Evolutionary conservation across 2,797 vertebrate species (phyloP).

Genomic region (Pelochelys cantorii): DNA sequence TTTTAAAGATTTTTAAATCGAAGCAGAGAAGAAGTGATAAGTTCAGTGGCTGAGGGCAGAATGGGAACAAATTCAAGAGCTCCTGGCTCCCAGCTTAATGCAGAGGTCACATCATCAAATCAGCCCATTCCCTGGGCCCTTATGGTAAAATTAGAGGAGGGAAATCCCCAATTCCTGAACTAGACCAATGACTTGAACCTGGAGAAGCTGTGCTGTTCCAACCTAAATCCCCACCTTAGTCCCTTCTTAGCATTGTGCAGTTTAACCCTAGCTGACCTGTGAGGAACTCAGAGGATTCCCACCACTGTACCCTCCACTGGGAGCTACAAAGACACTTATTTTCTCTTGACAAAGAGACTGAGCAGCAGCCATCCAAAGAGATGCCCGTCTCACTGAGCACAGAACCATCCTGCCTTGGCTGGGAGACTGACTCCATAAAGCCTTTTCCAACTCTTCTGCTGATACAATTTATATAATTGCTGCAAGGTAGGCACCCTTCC

Average conservation of each 20-base stretch:
- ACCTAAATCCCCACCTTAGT: neutral
- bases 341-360: neutral
- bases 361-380: neutral
- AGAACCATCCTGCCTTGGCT: neutral
- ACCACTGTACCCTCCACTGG: neutral
- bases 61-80: neutral
- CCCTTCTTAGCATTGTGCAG: neutral
- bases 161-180: neutral
- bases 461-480: neutral
- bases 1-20: slow-evolving; percentile 37
- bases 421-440: neutral
- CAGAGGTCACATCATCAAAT: neutral
- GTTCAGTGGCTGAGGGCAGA: neutral
- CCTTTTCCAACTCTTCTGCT: neutral
- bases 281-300: slow-evolving; percentile 1
- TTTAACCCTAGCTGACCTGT: neutral
- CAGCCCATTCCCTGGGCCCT: neutral
- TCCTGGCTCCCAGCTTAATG: neutral
- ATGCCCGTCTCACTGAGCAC: neutral
- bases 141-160: neutral
- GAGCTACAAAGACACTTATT: neutral
- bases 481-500: neutral
- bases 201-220: neutral
- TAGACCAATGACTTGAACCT: neutral
- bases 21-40: slow-evolving; percentile 21